These are phyloP conservation scores for Norana najaformis DNA, from an alignment of 2,888 invertebrate genomes.

Conservation along the genomic window DNA sequence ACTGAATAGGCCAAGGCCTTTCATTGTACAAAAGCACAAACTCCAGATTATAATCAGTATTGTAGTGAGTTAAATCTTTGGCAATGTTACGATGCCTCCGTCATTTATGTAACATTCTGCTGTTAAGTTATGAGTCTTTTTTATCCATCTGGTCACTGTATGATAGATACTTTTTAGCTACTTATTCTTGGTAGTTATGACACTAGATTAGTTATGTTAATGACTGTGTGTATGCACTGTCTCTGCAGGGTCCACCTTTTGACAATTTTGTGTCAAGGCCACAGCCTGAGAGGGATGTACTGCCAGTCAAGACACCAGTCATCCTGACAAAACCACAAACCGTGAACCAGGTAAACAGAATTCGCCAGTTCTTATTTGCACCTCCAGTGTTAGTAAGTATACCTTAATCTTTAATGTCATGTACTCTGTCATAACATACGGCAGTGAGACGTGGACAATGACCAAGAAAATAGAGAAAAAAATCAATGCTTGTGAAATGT, in stretches of 20 bases:
- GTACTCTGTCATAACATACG: no score
- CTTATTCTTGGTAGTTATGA: not conserved
- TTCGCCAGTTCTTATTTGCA: not conserved
- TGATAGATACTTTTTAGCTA: not conserved
- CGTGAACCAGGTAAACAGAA: not conserved
- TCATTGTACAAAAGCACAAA: slow-evolving; percentile 3
- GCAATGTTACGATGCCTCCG: not conserved
- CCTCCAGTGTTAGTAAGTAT: no score
- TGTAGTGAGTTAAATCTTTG: slow-evolving; percentile 7
- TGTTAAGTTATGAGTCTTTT: not conserved
- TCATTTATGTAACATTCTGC: not conserved
- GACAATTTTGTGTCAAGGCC: slow-evolving; percentile 20
- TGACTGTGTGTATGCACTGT: not conserved
- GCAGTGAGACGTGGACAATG: no score
- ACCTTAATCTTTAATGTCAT: no score
- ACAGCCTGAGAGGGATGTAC: not conserved
- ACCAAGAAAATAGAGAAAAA: no score
- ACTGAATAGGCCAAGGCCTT: not conserved
- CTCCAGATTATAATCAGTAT: not conserved
- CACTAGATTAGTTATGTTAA: not conserved
- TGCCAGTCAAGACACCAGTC: slow-evolving; percentile 17
- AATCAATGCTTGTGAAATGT: no score
- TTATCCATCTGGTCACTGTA: not conserved
- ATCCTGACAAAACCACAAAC: slow-evolving; percentile 18
- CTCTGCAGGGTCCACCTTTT: slow-evolving; percentile 1